Conservation (phyloP, 2,888 invertebrate genomes). For the Argynnis bischoffii region DNA sequence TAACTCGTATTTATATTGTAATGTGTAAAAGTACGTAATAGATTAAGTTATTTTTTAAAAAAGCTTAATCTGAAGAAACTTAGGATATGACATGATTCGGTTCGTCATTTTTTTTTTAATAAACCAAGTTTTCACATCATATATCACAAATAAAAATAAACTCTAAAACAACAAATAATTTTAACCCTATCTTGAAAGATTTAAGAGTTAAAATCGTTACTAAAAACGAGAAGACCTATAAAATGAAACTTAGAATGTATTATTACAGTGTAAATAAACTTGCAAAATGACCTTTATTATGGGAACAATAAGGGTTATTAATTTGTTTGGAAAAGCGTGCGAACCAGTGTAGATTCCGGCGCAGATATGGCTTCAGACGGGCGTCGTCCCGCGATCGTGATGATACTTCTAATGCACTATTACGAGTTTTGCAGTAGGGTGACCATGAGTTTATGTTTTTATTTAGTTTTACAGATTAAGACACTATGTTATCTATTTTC, state of each 20-base stretch:
- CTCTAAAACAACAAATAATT: too few species aligned
- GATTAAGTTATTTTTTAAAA: too few species aligned
- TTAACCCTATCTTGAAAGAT: too few species aligned
- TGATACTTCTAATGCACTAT: conserved; percentile 58
- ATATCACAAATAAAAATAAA: too few species aligned
- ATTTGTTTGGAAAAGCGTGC: conserved; percentile 41
- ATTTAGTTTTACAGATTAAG: not conserved
- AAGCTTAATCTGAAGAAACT: too few species aligned
- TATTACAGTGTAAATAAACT: not conserved
- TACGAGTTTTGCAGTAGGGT: conserved; percentile 38
- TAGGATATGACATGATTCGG: too few species aligned
- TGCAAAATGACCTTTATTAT: conserved; percentile 7
- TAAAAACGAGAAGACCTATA: conserved; percentile 7
- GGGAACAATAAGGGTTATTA: conserved; percentile 29
- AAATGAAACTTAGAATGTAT: not conserved
- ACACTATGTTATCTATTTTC: too few species aligned
- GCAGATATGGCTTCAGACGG: conserved; percentile 55
- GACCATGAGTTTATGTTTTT: conserved; percentile 27
- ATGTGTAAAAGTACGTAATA: too few species aligned
- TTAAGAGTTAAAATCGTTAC: not conserved
- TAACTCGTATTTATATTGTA: too few species aligned
- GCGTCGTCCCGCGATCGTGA: conserved; percentile 56
- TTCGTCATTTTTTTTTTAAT: too few species aligned
- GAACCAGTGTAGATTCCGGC: conserved; percentile 45
- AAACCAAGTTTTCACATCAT: too few species aligned